Base-by-base conservation (phyloP, 2,113 vertebrate species). In the Phalacrocorax brasilianus region DNA sequence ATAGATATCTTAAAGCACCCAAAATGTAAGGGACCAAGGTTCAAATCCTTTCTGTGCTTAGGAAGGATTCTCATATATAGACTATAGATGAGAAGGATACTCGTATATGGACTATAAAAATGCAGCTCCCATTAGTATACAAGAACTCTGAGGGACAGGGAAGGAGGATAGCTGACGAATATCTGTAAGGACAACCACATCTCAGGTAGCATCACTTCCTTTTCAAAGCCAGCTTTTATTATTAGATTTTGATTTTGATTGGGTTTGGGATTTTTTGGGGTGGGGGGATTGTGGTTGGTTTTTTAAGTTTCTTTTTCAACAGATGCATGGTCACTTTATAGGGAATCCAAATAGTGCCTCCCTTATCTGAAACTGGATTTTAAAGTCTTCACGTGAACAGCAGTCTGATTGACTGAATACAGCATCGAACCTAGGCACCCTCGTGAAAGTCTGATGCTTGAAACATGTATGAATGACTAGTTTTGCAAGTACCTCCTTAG, bases 231-330 rank as follows among this genome's bases (percentile, higher is more conserved):
- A n/a, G 23, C 14, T 91, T 80, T 83, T 76, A 47, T 24, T 53
- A 66, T 59, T 55, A 50, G 33, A 49, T 79, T 67, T 85, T 61
- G 2, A 35, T 52, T 85, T 89, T 62, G 11, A 8, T n/a, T 53
- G 30, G 8, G 5, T 63, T 76, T 73, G 14, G 2, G 3, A 1
- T 8, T 63, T 65, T 35, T 24, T 10, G 12, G 13, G 26, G 4
- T 18, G 3, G 4, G 8, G 32, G 6, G 5, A 11, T 62, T 67
- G 24, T 10, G 47, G 20, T 5, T 32, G 4, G 3, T 2, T 1
- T 13, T 27, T 52, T 30, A 6, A 50, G 21, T 79, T 77, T 67
- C 3, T 38, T 76, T 86, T 49, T 53, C 28, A 73, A 22, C 26
- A 62, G 61, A 18, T 40, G 13, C 5, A 20, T 35, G 14, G 30